Percentiles rank a stretch among this genome's conserved stretches.
Evolutionary conservation across 2,113 vertebrate genomes (phyloP).

Genomic region (Gymnobelideus leadbeateri): DNA sequence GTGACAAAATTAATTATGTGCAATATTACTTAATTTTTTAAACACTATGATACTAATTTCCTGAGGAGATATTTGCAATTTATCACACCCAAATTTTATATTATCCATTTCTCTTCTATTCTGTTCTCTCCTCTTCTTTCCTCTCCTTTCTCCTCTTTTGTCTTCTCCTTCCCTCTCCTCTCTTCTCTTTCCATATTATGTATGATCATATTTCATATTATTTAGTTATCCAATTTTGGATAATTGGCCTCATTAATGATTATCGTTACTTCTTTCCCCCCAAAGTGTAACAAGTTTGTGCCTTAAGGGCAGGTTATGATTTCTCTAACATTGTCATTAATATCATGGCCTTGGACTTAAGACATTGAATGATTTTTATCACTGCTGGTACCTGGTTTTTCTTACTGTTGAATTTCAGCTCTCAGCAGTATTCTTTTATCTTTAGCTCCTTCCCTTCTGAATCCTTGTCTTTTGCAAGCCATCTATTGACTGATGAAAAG

Average conservation of each 20-base stretch:
- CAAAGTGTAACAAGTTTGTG: conserved; percentile 32
- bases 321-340: conserved; percentile 34
- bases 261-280: conserved; percentile 34
- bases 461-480: conserved; percentile 31
- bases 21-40: conserved; percentile 24
- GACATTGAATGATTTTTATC: conserved; percentile 3
- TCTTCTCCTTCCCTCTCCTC: no score
- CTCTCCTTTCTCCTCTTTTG: no score
- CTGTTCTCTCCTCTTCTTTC: background rate
- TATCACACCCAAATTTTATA: conserved; percentile 25
- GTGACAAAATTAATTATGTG: conserved; percentile 28
- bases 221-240: background rate
- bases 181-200: background rate
- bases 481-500: background rate
- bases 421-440: background rate
- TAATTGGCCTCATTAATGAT: conserved; percentile 22
- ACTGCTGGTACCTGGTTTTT: conserved; percentile 10
- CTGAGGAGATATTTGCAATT: conserved; percentile 26
- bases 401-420: conserved; percentile 31
- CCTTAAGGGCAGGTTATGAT: conserved; percentile 3
- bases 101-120: background rate
- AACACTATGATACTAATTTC: conserved; percentile 5
- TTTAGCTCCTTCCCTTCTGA: background rate
- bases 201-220: background rate
- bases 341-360: background rate